Percentiles rank a stretch among this genome's conserved stretches.
Evolutionary conservation across 1,140 invertebrate genomes (phyloP).

Genomic region (Mya arenaria): DNA sequence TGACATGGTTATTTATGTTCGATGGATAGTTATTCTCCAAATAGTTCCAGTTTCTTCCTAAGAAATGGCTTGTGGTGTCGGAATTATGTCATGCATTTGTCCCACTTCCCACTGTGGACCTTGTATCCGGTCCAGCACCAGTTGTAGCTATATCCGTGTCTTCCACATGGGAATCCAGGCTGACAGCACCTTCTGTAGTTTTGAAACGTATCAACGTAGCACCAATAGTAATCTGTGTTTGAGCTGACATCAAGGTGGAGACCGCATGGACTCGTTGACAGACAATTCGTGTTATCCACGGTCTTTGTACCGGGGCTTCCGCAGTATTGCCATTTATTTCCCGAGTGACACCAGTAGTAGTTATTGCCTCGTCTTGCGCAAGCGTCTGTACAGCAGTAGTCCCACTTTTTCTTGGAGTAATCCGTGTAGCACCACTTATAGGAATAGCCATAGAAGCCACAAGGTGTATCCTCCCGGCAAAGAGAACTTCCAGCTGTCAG

Average conservation of each 20-base stretch:
- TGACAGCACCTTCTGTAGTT: slow-evolving; percentile 24
- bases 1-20: too few relatives aligned
- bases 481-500: slow-evolving; percentile 21
- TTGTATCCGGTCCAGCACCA: slow-evolving; percentile 21
- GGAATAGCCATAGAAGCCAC: slow-evolving; percentile 1
- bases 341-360: slow-evolving; percentile 16
- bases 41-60: too few relatives aligned
- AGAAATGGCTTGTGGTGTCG: too few relatives aligned
- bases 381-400: slow-evolving; percentile 19
- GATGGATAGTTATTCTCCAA: too few relatives aligned
- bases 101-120: too few relatives aligned
- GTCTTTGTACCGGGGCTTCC: background rate
- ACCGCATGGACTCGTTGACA: slow-evolving; percentile 1
- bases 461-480: background rate
- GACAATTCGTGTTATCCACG: background rate
- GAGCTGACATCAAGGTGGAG: slow-evolving; percentile 22
- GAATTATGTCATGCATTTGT: too few relatives aligned
- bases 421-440: slow-evolving; percentile 15
- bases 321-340: slow-evolving; percentile 20
- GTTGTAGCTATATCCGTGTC: background rate
- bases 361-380: background rate
- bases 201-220: background rate
- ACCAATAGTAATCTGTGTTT: slow-evolving; percentile 30
- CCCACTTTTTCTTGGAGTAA: background rate
- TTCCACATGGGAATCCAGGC: background rate